phyloP scores from a whole-genome alignment of 2,888 invertebrate genomes.

The Dusona sp. region DNA sequence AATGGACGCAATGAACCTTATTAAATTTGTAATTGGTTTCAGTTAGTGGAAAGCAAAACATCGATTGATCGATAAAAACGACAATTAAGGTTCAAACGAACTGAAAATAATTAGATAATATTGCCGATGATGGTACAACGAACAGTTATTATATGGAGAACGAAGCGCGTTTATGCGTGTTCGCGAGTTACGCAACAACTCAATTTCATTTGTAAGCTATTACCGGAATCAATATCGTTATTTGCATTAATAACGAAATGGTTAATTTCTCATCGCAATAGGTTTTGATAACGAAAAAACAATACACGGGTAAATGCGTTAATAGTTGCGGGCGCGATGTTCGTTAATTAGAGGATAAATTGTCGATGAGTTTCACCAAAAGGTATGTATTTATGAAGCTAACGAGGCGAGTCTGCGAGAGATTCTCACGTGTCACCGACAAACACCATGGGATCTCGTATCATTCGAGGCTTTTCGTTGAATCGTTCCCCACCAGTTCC shows the following conservation, averaged over 20 bases:
- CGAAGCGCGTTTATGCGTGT: not conserved
- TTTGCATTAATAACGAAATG: not conserved
- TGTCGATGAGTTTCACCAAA: not conserved
- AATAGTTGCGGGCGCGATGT: not conserved
- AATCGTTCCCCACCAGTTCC: not conserved
- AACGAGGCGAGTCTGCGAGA: not conserved
- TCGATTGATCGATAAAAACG: not conserved
- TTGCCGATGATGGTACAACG: not conserved
- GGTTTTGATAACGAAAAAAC: not conserved
- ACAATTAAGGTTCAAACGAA: not conserved
- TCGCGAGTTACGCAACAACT: not conserved
- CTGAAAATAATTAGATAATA: not conserved
- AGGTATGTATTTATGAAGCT: not conserved
- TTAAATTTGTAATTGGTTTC: too few relatives aligned
- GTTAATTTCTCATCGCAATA: not conserved
- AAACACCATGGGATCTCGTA: not conserved
- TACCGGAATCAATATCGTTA: not conserved
- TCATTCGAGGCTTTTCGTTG: not conserved
- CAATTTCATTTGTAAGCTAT: not conserved
- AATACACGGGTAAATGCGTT: not conserved
- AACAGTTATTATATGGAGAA: not conserved
- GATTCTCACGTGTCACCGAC: constrained; percentile 12
- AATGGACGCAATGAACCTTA: too few relatives aligned
- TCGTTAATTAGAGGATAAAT: not conserved
- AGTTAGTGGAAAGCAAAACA: not conserved